Conservation (phyloP, 53 echinoderm and acorn worm genomes). For the Patiria pectinifera region DNA sequence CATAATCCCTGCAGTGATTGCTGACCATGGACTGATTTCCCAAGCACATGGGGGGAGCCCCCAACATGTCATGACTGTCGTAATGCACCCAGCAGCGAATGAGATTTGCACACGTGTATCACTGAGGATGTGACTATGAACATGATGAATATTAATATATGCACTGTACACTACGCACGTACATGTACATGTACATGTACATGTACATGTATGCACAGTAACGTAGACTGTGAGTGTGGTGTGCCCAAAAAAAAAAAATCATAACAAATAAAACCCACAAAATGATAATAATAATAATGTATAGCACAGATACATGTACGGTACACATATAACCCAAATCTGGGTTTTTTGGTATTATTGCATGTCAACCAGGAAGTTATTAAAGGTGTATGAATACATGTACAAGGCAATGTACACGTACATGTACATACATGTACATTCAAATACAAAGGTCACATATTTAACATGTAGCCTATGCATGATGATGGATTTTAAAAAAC, state of each 20-base stretch:
- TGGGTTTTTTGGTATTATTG: background rate
- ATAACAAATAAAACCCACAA: too few species aligned
- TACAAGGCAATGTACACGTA: background rate
- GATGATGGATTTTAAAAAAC: too few species aligned
- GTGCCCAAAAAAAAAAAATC: too few species aligned
- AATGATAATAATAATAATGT: too few species aligned
- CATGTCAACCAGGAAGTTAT: background rate
- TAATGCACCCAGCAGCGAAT: background rate
- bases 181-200: background rate
- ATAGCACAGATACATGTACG: too few species aligned
- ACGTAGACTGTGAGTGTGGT: too few species aligned
- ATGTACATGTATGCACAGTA: background rate
- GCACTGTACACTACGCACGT: background rate
- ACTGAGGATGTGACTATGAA: background rate
- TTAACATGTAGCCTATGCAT: too few species aligned
- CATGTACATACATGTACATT: conserved; percentile 13
- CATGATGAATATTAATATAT: background rate
- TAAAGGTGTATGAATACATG: background rate
- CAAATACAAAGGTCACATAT: too few species aligned
- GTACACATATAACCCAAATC: too few species aligned
- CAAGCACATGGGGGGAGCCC: background rate
- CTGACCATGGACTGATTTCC: background rate
- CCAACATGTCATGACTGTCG: background rate
- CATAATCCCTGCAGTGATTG: background rate
- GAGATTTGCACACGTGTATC: background rate